Percentiles rank a stretch among this genome's conserved stretches.
These are phyloP conservation scores for Lagopus muta DNA, from an alignment of 2,113 vertebrate genomes.

Conservation along the genomic window DNA sequence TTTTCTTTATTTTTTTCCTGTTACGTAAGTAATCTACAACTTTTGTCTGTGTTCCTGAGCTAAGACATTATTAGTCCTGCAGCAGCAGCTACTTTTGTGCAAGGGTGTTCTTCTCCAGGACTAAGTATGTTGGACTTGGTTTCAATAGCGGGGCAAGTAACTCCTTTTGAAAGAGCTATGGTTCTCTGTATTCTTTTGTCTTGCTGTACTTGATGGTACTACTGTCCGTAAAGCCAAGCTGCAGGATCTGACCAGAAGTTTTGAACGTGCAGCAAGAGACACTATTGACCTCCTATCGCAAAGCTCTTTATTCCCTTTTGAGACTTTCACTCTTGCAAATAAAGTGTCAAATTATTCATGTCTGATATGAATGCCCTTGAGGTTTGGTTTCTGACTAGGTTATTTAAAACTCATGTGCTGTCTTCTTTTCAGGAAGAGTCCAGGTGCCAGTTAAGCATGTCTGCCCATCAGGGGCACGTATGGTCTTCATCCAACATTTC, in stretches of 20 bases:
- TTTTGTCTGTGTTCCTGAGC: neutral
- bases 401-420: constrained; percentile 40
- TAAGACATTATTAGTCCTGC: neutral
- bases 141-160: neutral
- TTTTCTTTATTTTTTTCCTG: neutral
- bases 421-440: constrained; percentile 19
- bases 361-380: constrained; percentile 34
- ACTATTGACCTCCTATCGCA: neutral
- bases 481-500: neutral
- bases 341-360: neutral
- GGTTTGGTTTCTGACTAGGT: constrained; percentile 42
- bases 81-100: neutral
- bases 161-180: neutral
- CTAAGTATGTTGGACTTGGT: neutral
- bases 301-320: neutral
- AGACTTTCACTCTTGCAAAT: neutral
- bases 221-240: neutral
- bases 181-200: neutral
- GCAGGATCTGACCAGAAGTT: neutral
- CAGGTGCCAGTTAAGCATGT: neutral
- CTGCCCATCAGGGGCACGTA: neutral
- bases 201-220: neutral
- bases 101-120: neutral
- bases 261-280: neutral
- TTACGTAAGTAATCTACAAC: neutral